phyloP scores from a whole-genome alignment of 2,113 vertebrate genomes.

The Brienomyrus longianalis region DNA sequence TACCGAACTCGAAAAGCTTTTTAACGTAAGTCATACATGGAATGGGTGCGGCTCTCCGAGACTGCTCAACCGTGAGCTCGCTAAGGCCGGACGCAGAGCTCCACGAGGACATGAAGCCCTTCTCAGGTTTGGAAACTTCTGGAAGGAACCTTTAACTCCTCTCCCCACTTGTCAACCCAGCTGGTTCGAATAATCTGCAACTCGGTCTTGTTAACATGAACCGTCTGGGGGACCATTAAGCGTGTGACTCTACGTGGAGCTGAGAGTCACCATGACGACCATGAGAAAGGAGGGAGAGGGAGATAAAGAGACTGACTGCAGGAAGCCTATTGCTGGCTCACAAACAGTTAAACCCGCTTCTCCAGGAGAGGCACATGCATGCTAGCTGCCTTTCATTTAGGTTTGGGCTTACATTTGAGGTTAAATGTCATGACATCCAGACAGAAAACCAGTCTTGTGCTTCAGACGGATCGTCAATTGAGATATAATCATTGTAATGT shows the following conservation, averaged over 20 bases:
- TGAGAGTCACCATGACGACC: not conserved
- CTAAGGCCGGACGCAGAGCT: not conserved
- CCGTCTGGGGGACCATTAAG: not conserved
- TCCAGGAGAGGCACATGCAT: not conserved
- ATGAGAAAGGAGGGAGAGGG: not conserved
- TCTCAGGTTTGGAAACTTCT: not conserved
- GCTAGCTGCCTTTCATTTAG: not conserved
- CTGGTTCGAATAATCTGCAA: not conserved
- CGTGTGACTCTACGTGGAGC: not conserved
- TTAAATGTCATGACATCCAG: not conserved
- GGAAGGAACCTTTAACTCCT: not conserved
- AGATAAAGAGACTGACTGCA: not conserved
- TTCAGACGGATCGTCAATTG: not conserved
- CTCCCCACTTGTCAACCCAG: not conserved
- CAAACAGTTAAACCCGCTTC: not conserved
- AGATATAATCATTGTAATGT: conserved; percentile 20
- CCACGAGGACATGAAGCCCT: not conserved
- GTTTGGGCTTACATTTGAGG: not conserved
- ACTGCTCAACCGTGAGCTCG: not conserved
- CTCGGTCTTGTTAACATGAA: not conserved
- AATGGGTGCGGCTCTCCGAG: not conserved
- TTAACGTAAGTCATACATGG: not conserved
- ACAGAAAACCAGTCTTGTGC: not conserved
- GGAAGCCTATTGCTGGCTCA: not conserved
- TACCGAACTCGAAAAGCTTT: not conserved